phyloP scores from a whole-genome alignment of 1,140 invertebrate species.

The Schlechtendalia chinensis region DNA sequence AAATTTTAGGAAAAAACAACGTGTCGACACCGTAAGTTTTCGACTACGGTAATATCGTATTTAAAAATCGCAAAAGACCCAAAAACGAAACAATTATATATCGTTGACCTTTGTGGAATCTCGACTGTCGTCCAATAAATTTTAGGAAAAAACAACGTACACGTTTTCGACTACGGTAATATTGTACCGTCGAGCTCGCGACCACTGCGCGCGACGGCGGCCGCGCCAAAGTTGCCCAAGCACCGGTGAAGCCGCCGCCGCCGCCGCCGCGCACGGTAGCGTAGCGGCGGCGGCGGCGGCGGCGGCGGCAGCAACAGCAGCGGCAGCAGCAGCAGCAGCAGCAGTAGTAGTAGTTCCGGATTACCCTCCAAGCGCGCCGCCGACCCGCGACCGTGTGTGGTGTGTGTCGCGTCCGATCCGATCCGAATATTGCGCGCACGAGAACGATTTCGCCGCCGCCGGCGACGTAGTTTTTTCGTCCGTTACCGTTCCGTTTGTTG shows the following conservation, averaged over 20 bases:
- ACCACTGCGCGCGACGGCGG: conserved; percentile 32
- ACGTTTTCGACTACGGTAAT: conserved; percentile 48
- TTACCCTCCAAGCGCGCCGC: conserved; percentile 39
- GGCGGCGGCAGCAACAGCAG: no score
- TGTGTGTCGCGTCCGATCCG: not conserved
- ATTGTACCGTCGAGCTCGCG: conserved; percentile 26
- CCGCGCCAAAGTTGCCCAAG: conserved; percentile 43
- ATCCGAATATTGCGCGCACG: not conserved
- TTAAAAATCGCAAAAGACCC: no score
- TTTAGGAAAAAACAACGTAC: no score
- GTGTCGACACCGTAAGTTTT: no score
- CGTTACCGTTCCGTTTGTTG: no score
- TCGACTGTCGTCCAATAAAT: no score
- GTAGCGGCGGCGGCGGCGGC: no score
- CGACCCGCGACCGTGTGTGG: conserved; percentile 13
- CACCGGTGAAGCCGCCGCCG: conserved; percentile 26
- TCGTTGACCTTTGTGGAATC: no score
- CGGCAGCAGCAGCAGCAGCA: no score
- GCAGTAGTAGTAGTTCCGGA: conserved; percentile 47
- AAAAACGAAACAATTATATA: no score
- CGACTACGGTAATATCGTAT: no score
- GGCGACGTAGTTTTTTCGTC: not conserved
- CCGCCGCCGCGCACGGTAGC: conserved; percentile 30
- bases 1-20: no score
- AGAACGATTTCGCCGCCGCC: conserved; percentile 15